Evolutionary conservation across 2,888 invertebrate genomes (phyloP).

Genomic region (Idaea straminata): DNA sequence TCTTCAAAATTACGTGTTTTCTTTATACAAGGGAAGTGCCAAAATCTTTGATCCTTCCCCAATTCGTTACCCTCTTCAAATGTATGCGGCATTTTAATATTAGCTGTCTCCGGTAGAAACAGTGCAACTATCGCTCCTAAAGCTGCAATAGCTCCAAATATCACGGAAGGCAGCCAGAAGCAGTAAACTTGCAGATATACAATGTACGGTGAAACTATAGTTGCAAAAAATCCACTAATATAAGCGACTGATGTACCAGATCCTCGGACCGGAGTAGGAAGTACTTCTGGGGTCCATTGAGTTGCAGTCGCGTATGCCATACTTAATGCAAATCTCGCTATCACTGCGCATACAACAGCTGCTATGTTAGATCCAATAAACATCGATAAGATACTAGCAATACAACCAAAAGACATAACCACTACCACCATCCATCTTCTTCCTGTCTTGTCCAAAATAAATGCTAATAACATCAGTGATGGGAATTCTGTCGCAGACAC

Average conservation of each 20-base stretch:
- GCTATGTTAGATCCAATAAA: slow-evolving; percentile 40
- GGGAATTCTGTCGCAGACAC: slow-evolving; percentile 56
- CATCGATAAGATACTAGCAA: slow-evolving; percentile 46
- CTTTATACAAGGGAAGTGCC: slow-evolving; percentile 6
- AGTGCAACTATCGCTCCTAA: slow-evolving; percentile 9
- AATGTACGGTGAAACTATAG: slow-evolving; percentile 14
- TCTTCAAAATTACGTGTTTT: not conserved
- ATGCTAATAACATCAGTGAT: slow-evolving; percentile 48
- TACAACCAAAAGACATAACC: slow-evolving; percentile 38
- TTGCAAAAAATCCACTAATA: slow-evolving; percentile 3
- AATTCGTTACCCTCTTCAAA: slow-evolving; percentile 9
- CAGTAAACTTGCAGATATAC: slow-evolving; percentile 16
- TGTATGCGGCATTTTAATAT: slow-evolving; percentile 15
- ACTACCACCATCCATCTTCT: slow-evolving; percentile 49
- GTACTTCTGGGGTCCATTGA: slow-evolving; percentile 57
- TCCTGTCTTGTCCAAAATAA: slow-evolving; percentile 52
- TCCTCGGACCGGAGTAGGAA: slow-evolving; percentile 54
- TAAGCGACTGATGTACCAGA: slow-evolving; percentile 51
- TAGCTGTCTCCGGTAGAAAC: slow-evolving; percentile 14
- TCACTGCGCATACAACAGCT: slow-evolving; percentile 46
- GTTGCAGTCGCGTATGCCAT: slow-evolving; percentile 45
- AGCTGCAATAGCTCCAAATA: not conserved
- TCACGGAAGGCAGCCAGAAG: slow-evolving; percentile 1
- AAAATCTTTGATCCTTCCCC: slow-evolving; percentile 5
- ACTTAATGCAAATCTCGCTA: slow-evolving; percentile 54